Percentiles rank a stretch among this genome's conserved stretches.
These are phyloP conservation scores for Biston betularia DNA, from an alignment of 2,888 invertebrate genomes.

Conservation along the genomic window DNA sequence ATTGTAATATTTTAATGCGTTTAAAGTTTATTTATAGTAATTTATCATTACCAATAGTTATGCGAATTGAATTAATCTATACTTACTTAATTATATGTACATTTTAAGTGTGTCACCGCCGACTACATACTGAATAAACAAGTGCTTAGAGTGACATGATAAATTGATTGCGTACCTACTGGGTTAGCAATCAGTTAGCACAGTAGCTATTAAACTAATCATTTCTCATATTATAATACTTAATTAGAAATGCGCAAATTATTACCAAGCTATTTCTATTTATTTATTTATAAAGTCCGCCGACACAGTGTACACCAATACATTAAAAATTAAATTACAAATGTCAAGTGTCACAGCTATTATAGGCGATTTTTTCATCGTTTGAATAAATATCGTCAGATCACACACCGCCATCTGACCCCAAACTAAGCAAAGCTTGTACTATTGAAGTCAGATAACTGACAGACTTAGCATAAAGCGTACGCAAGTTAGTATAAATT, in stretches of 20 bases:
- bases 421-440: too few species aligned
- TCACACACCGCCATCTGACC: too few species aligned
- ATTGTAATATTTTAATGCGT: neutral
- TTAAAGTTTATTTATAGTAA: neutral
- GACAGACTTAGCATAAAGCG: neutral
- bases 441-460: too few species aligned
- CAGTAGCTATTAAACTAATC: constrained; percentile 4
- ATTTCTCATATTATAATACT: neutral
- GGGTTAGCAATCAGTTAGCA: neutral
- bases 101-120: constrained; percentile 11
- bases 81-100: neutral
- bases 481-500: neutral
- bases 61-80: constrained; percentile 1
- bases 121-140: constrained; percentile 6
- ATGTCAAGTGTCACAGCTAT: too few species aligned
- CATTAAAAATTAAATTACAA: too few species aligned
- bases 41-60: constrained; percentile 1
- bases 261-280: too few species aligned
- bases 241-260: neutral
- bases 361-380: too few species aligned
- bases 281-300: too few species aligned
- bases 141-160: neutral
- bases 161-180: constrained; percentile 3
- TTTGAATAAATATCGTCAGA: too few species aligned
- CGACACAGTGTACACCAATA: too few species aligned